phyloP scores from a whole-genome alignment of 1,140 invertebrate genomes.

The Scaptomyza montana region DNA sequence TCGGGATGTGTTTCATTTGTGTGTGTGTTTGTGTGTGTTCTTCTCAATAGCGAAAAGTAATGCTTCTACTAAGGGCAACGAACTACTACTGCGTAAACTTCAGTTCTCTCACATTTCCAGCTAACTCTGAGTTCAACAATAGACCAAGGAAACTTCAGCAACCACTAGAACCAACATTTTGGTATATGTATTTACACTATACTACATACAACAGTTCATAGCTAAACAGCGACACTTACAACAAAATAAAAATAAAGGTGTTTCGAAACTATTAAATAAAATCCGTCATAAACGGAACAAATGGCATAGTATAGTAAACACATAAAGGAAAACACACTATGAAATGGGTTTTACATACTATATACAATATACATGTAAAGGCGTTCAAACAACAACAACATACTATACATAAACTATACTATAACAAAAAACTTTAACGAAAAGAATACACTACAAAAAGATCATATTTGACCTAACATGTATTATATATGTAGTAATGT shows the following conservation, averaged over 20 bases:
- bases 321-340: slow-evolving; percentile 19
- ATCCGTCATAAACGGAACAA: slow-evolving; percentile 16
- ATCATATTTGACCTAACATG: slow-evolving; percentile 80
- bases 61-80: too few relatives aligned
- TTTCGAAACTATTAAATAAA: slow-evolving; percentile 19
- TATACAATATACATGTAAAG: slow-evolving; percentile 51
- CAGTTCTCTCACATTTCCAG: slow-evolving; percentile 32
- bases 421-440: slow-evolving; percentile 26
- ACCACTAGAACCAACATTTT: slow-evolving; percentile 24
- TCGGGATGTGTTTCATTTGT: slow-evolving; percentile 1
- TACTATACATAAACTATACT: slow-evolving; percentile 34
- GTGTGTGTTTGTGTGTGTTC: slow-evolving; percentile 26
- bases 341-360: slow-evolving; percentile 36
- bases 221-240: slow-evolving; percentile 5
- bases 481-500: slow-evolving; percentile 77
- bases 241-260: background rate
- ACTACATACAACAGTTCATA: slow-evolving; percentile 2
- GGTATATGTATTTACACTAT: slow-evolving; percentile 48
- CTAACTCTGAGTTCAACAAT: slow-evolving; percentile 38
- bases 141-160: slow-evolving; percentile 6
- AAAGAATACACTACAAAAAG: slow-evolving; percentile 51
- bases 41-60: slow-evolving; percentile 43
- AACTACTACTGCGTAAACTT: slow-evolving; percentile 34
- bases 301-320: slow-evolving; percentile 25
- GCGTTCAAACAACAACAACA: slow-evolving; percentile 47